A percentile compares a stretch with the other conserved stretches of the same genome.
Conservation (phyloP, 1,140 invertebrate genomes). For the Bombus consobrinus region DNA sequence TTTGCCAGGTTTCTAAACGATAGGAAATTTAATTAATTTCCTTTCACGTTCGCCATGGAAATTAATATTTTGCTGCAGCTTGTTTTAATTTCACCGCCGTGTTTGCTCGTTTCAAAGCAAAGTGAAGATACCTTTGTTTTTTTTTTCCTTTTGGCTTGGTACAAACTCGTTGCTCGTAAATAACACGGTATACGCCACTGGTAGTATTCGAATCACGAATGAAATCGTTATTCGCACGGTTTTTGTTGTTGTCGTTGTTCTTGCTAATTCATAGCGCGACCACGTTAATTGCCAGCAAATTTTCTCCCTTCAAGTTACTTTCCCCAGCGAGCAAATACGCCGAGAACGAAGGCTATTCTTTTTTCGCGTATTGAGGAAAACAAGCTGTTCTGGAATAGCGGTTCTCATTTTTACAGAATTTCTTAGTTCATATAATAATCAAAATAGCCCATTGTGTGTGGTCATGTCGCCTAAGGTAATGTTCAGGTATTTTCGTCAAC, state of each 20-base stretch:
- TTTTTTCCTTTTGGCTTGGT: background rate
- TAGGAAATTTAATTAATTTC: background rate
- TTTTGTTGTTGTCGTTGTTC: background rate
- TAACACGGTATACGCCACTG: background rate
- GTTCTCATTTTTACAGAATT: background rate
- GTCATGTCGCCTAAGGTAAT: background rate
- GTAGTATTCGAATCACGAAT: background rate
- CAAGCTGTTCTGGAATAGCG: background rate
- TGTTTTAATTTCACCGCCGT: background rate
- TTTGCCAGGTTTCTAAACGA: background rate
- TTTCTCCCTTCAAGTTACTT: background rate
- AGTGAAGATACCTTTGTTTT: background rate
- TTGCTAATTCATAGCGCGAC: background rate
- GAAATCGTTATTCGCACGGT: background rate
- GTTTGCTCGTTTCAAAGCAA: background rate
- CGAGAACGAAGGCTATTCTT: background rate
- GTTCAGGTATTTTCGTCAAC: background rate
- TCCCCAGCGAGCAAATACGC: background rate
- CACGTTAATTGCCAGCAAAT: conserved; percentile 17
- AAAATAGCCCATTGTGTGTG: background rate
- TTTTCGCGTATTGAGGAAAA: background rate
- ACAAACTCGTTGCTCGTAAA: background rate
- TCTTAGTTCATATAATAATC: background rate
- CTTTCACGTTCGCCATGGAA: background rate
- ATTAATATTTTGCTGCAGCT: background rate